Evolutionary conservation across 2,888 invertebrate genomes (phyloP).

Genomic region (Sacculina carcini): DNA sequence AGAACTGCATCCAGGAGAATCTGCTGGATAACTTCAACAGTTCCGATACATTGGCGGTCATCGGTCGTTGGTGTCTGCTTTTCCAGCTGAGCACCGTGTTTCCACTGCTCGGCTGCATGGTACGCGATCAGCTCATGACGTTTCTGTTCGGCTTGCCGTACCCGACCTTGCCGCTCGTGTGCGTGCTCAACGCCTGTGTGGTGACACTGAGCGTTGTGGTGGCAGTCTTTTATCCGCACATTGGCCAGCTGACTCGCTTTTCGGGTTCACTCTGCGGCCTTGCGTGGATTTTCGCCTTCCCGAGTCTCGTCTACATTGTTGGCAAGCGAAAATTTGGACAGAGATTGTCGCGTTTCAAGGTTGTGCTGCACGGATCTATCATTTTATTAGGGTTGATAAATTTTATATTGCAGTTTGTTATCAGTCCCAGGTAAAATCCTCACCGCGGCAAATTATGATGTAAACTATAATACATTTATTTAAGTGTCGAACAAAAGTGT

Average conservation of each 20-base stretch:
- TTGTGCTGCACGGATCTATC: no score
- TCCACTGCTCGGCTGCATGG: slow-evolving; percentile 13
- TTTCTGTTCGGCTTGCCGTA: slow-evolving; percentile 14
- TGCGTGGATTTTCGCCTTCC: slow-evolving; percentile 60
- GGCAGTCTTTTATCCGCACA: slow-evolving; percentile 54
- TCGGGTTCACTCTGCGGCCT: slow-evolving; percentile 56
- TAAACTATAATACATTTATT: no score
- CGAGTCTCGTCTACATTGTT: slow-evolving; percentile 45
- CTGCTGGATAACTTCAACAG: slow-evolving; percentile 64
- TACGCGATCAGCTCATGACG: slow-evolving; percentile 20
- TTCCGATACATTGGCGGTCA: slow-evolving; percentile 47
- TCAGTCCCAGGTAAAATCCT: no score
- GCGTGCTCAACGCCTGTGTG: slow-evolving; percentile 34
- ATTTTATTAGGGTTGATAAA: no score
- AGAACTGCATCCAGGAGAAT: slow-evolving; percentile 70
- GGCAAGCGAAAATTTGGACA: no score
- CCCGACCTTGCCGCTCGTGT: slow-evolving; percentile 24
- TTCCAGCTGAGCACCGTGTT: slow-evolving; percentile 71
- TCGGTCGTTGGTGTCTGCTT: slow-evolving; percentile 50
- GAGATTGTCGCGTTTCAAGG: no score
- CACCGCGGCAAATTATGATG: no score
- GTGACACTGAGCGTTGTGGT: slow-evolving; percentile 46
- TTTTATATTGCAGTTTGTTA: no score
- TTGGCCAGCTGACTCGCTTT: slow-evolving; percentile 51
- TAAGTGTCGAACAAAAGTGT: no score